phyloP scores from a whole-genome alignment of 1,140 invertebrate genomes.

The Camponotus pennsylvanicus region DNA sequence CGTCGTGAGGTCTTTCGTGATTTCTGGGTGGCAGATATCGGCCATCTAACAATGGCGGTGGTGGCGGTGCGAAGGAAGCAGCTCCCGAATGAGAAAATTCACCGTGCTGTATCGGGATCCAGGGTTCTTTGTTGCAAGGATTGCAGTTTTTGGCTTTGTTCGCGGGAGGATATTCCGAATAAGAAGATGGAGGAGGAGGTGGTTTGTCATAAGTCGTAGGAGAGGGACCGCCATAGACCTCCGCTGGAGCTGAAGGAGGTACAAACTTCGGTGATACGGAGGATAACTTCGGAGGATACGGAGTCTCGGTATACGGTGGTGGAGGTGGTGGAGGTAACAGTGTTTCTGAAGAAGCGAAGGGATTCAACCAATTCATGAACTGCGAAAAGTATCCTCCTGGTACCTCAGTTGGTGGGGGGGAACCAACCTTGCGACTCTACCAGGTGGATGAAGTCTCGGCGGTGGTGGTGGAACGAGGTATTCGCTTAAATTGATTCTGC shows the following conservation, averaged over 20 bases:
- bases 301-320: conserved; percentile 26
- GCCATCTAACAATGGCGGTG: not conserved
- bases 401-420: conserved; percentile 28
- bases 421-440: conserved; percentile 65
- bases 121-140: conserved; percentile 92
- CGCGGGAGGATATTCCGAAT: conserved; percentile 39
- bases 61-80: not conserved
- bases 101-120: conserved; percentile 89
- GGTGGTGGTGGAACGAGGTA: conserved; percentile 80
- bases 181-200: not conserved
- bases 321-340: not conserved
- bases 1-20: conserved; percentile 19
- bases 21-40: conserved; percentile 36
- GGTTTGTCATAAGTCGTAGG: conserved; percentile 8
- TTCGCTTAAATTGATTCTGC: conserved; percentile 78
- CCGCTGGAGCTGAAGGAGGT: not conserved
- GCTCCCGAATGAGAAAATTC: not conserved
- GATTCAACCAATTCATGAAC: conserved; percentile 82
- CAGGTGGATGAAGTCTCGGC: conserved; percentile 35
- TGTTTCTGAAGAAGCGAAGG: conserved; percentile 70
- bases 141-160: conserved; percentile 87
- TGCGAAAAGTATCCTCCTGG: conserved; percentile 80
- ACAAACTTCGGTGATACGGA: not conserved
- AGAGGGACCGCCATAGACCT: conserved; percentile 18
- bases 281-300: not conserved